Base-by-base conservation (phyloP, 2,888 invertebrate species). In the Nudaria mundana region DNA sequence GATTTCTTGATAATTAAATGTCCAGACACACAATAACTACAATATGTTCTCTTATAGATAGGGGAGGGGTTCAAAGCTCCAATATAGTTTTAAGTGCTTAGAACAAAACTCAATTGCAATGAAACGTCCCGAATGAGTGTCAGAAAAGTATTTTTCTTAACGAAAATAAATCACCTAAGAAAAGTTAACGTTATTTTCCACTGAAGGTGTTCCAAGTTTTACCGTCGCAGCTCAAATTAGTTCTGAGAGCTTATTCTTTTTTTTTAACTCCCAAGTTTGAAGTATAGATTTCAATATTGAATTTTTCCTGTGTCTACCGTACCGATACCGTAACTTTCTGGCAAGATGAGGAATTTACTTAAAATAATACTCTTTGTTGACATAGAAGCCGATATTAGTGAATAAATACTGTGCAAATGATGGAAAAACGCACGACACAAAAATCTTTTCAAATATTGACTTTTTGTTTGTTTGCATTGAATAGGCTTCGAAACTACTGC, bases 231-330 rank as follows among this genome's bases (percentile, higher is more conserved):
- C 74, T 82, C 76, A 81, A 84, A 85, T 82, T 79, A 84, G 81
- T 81, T 81, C 67, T 29, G 41, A 37, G 52, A 62, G 66, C 57
- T 59, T 65, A 65, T 66, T 66, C 60, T 62, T 65, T 75, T 77
- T 77, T 76, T 74, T 20, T 66, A 73, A 72, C 74, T 66, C 64
- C 63, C 56, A 80, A 84, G 71, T 81, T 83, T 77, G 75, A 81
- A 78, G 81, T 78, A 81, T 83, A 76, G 82, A 81, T 81, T 81
- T 78, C 81, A 78, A 81, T 84, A 84, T 83, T 79, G 79, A 81
- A 81, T 79, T 83, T 82, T 76, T 76, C 80, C 76, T 74, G 66
- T 76, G 74, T 76, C 75, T 48, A 46, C 51, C 48, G 42, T 55
- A 20, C 50, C 46, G 41, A 56, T 20, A 53, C 54, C 34, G 52